Evolutionary conservation across 2,797 vertebrate genomes (phyloP).

Genomic region (Monodelphis domestica): DNA sequence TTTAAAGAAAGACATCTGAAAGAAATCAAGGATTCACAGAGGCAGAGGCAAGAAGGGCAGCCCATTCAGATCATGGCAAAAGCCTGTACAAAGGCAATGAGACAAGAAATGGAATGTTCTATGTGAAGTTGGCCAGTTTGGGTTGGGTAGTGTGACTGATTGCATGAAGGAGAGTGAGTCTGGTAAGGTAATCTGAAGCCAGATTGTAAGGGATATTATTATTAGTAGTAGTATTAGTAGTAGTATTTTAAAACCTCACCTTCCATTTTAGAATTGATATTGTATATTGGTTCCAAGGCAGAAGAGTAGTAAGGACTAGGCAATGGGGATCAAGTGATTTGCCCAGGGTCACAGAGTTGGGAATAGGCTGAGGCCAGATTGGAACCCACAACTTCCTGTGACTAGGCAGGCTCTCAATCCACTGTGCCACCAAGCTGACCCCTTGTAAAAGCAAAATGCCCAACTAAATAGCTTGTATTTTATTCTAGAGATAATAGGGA

Average conservation of each 20-base stretch:
- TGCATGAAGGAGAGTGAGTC: background rate
- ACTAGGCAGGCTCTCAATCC: no score
- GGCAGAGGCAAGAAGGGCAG: background rate
- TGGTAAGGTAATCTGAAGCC: background rate
- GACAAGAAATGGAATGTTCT: background rate
- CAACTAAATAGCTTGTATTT: background rate
- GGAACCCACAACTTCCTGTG: no score
- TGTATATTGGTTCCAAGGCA: no score
- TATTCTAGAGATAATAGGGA: background rate
- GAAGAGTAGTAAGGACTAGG: no score
- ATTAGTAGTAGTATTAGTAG: no score
- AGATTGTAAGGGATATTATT: background rate
- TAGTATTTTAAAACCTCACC: no score
- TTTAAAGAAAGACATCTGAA: background rate
- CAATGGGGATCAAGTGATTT: no score
- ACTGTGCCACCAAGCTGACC: no score
- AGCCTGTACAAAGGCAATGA: background rate
- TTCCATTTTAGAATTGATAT: no score
- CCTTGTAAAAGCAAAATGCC: no score
- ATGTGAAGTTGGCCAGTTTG: background rate
- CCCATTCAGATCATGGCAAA: background rate
- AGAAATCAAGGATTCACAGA: background rate
- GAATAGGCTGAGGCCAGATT: no score
- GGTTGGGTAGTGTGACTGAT: background rate
- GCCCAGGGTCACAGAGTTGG: no score